Percentiles rank a stretch among this genome's conserved stretches.
Evolutionary conservation across 2,113 vertebrate genomes (phyloP).

Genomic region (Cyanoderma ruficeps): DNA sequence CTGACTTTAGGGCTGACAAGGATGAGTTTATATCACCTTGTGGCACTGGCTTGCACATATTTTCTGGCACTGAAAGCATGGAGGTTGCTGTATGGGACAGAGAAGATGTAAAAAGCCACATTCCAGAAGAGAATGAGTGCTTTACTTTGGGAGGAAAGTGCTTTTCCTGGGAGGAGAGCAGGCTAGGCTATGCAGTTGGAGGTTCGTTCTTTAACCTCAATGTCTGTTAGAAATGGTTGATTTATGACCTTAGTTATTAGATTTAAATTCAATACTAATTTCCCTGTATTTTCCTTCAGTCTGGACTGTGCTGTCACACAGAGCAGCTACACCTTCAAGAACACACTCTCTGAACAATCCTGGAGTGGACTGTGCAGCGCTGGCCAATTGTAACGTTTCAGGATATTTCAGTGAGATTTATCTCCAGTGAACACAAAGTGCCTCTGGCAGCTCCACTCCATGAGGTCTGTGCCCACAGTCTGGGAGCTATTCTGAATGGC

Average conservation of each 20-base stretch:
- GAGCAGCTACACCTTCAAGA: neutral
- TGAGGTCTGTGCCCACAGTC: neutral
- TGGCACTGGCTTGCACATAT: neutral
- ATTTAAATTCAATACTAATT: neutral
- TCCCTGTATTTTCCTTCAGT: neutral
- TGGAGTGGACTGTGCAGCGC: neutral
- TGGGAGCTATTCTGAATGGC: neutral
- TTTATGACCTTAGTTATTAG: neutral
- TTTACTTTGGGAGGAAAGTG: neutral
- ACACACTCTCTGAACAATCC: neutral
- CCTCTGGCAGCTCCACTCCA: neutral
- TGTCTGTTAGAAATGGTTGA: neutral
- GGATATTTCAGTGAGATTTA: neutral
- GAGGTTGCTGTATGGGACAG: neutral
- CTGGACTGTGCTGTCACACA: neutral
- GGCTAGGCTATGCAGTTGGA: neutral
- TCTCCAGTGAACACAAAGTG: neutral
- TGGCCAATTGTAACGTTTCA: neutral
- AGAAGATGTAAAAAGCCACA: neutral
- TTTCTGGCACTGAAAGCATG: neutral
- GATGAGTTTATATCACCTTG: neutral
- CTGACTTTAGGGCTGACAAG: neutral
- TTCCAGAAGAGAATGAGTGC: neutral
- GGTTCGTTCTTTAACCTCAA: neutral
- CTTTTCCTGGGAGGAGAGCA: neutral